Conservation (phyloP, 1,140 invertebrate species). For the Drosophila melanica region DNA sequence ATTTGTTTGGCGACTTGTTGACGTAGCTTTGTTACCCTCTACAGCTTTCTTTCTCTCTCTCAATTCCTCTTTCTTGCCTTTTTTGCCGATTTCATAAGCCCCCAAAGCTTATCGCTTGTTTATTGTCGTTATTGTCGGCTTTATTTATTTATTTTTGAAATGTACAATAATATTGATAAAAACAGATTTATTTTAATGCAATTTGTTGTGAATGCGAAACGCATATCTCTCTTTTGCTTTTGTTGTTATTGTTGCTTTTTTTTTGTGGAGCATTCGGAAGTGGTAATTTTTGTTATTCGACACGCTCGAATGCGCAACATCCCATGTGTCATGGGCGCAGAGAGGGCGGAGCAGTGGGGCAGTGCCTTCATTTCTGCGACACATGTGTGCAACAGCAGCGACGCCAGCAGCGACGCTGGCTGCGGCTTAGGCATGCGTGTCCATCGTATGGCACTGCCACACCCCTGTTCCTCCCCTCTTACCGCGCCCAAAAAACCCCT, state of each 20-base stretch:
- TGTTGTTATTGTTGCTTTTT: not conserved
- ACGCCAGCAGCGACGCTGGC: constrained; percentile 27
- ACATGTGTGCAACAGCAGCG: constrained; percentile 53
- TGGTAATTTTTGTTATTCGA: constrained; percentile 71
- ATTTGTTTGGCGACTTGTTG: constrained; percentile 11
- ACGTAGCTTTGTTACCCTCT: too few species aligned
- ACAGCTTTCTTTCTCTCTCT: constrained; percentile 5
- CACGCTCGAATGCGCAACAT: constrained; percentile 65
- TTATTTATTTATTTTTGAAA: constrained; percentile 61
- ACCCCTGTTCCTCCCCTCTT: constrained; percentile 4
- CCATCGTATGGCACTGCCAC: constrained; percentile 38
- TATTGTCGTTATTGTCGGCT: constrained; percentile 45
- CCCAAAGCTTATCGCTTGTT: constrained; percentile 44
- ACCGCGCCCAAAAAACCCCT: not conserved
- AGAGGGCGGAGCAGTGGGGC: constrained; percentile 3
- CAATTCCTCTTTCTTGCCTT: constrained; percentile 1
- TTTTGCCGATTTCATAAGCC: constrained; percentile 17
- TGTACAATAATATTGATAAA: constrained; percentile 69
- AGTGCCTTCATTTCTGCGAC: constrained; percentile 46
- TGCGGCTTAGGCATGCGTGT: constrained; percentile 63
- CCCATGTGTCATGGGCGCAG: constrained; percentile 5
- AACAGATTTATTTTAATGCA: constrained; percentile 32
- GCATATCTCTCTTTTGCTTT: constrained; percentile 30
- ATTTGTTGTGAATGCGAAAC: constrained; percentile 45
- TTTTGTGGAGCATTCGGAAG: constrained; percentile 65